Percentiles rank a stretch among this genome's conserved stretches.
phyloP scores from a whole-genome alignment of 2,888 invertebrate genomes.

The Noctua fimbriata region DNA sequence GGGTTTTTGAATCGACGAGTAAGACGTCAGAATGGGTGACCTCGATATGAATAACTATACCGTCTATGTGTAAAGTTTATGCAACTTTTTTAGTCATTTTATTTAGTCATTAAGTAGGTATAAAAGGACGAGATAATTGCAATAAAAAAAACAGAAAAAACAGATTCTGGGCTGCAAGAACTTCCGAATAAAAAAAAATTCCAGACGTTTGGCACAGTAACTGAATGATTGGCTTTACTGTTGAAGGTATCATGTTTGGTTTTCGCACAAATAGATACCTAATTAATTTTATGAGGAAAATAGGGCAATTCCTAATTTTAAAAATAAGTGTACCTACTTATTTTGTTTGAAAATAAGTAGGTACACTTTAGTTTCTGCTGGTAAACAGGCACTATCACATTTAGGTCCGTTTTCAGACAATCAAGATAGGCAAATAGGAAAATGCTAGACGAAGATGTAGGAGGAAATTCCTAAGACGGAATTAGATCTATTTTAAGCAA shows the following conservation, averaged over 20 bases:
- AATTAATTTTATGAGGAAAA: neutral
- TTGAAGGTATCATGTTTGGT: neutral
- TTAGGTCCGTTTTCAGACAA: neutral
- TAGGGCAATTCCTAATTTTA: neutral
- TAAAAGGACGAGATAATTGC: neutral
- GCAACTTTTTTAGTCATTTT: neutral
- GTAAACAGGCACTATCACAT: neutral
- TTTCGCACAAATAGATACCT: neutral
- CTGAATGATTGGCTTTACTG: too few relatives aligned
- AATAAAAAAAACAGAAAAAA: neutral
- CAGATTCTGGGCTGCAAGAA: neutral
- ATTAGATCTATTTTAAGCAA: conserved; percentile 55
- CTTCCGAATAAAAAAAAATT: too few relatives aligned
- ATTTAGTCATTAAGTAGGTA: neutral
- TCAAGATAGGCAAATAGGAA: neutral
- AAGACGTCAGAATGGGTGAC: neutral
- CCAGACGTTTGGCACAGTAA: too few relatives aligned
- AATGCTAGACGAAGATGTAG: neutral
- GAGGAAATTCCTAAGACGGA: conserved; percentile 56
- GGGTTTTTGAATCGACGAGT: neutral
- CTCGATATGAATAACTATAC: neutral
- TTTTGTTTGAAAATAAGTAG: neutral
- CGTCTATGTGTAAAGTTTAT: neutral
- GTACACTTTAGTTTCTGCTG: neutral
- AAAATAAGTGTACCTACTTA: too few relatives aligned